Evolutionary conservation across 37 sponge, comb jelly and placozoan genomes (phyloP).

Genomic region (Theonella swinhoei): DNA sequence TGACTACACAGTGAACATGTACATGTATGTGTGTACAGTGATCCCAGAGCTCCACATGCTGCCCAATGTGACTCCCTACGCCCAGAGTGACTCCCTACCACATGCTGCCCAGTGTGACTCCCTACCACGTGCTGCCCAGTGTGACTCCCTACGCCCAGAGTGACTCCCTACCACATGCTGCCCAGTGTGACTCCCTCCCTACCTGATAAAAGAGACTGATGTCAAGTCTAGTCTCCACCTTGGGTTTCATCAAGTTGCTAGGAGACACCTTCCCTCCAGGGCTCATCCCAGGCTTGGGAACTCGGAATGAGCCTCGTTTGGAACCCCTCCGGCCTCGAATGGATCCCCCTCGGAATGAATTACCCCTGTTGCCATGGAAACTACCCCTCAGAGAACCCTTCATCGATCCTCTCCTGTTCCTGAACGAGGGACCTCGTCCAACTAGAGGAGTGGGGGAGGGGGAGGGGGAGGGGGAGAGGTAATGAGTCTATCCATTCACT

Average conservation of each 20-base stretch:
- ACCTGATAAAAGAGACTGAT: slow-evolving; percentile 92
- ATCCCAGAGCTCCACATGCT: no score
- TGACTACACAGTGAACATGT: no score
- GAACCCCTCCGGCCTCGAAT: slow-evolving; percentile 43
- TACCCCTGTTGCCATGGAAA: slow-evolving; percentile 56
- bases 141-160: no score
- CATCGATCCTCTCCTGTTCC: slow-evolving; percentile 37
- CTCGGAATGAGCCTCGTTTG: slow-evolving; percentile 80
- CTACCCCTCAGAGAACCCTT: slow-evolving; percentile 66
- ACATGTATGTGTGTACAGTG: no score
- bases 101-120: no score
- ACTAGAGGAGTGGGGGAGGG: background rate
- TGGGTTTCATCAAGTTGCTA: slow-evolving; percentile 28
- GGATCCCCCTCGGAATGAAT: slow-evolving; percentile 53
- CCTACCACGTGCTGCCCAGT: no score
- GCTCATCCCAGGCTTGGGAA: slow-evolving; percentile 52
- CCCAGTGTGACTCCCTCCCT: no score
- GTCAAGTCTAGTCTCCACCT: slow-evolving; percentile 82
- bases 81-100: no score
- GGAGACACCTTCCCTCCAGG: slow-evolving; percentile 19
- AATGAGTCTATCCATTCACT: background rate
- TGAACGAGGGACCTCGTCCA: slow-evolving; percentile 42
- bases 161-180: no score
- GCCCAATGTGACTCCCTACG: no score
- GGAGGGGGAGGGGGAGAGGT: background rate